These are phyloP conservation scores for Carassius gibelio DNA, from an alignment of 2,113 vertebrate species.

Conservation along the genomic window DNA sequence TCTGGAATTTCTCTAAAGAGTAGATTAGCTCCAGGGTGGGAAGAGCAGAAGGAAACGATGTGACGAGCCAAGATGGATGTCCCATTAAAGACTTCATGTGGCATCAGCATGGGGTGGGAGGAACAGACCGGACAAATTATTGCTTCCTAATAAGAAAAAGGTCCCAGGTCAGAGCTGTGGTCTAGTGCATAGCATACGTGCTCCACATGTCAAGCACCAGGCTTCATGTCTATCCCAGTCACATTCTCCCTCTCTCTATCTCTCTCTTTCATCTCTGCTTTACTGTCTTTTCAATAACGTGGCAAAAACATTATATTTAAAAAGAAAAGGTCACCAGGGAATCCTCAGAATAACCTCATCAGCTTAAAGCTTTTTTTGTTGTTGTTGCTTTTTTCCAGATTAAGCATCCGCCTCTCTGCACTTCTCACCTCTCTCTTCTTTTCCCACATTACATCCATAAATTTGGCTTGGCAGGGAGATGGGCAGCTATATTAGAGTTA, in stretches of 20 bases:
- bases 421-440: conserved; percentile 14
- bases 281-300: not conserved
- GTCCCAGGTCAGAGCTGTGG: not conserved
- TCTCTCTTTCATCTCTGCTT: not conserved
- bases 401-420: not conserved
- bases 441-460: not conserved
- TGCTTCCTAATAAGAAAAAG: not conserved
- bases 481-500: conserved; percentile 12
- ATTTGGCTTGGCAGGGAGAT: conserved; percentile 1
- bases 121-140: conserved; percentile 6
- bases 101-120: conserved; percentile 23
- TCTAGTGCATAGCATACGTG: not conserved
- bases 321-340: not conserved
- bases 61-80: conserved; percentile 36
- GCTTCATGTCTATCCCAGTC: not conserved
- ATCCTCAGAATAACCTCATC: conserved; percentile 13
- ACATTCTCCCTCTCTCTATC: not conserved
- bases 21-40: conserved; percentile 6
- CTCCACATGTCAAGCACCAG: conserved; percentile 3
- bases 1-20: conserved; percentile 6
- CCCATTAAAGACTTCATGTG: conserved; percentile 26
- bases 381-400: not conserved
- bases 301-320: not conserved
- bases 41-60: conserved; percentile 29
- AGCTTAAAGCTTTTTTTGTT: not conserved